These are phyloP conservation scores for Castor canadensis DNA, from an alignment of 2,113 vertebrate genomes.

Conservation along the genomic window DNA sequence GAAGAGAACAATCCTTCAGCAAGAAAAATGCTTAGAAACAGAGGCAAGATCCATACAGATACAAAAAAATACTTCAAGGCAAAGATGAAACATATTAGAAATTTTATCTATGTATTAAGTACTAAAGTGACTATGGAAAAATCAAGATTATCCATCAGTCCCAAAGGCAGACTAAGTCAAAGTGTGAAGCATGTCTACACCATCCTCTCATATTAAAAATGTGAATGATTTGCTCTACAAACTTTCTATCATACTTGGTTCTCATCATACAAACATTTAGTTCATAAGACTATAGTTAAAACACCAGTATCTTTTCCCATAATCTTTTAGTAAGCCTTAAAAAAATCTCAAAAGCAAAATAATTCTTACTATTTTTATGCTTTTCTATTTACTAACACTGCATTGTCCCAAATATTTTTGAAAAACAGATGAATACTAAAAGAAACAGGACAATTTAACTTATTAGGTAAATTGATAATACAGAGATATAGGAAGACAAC, in stretches of 20 bases:
- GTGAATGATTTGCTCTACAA: background rate
- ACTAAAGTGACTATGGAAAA: background rate
- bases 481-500: background rate
- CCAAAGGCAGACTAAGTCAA: background rate
- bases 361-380: background rate
- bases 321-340: background rate
- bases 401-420: background rate
- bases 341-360: conserved; percentile 23
- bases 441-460: background rate
- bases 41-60: background rate
- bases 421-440: conserved; percentile 17
- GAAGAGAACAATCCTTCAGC: background rate
- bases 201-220: background rate
- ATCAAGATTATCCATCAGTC: background rate
- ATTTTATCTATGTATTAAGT: background rate
- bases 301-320: background rate
- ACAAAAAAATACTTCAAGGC: background rate
- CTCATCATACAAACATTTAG: background rate
- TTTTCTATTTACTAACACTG: background rate
- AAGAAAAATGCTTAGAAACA: background rate
- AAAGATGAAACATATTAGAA: background rate
- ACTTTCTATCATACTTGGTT: background rate
- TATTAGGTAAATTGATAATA: background rate
- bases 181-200: background rate
- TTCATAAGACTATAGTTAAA: background rate